Evolutionary conservation across 1,140 invertebrate genomes (phyloP), one percentile per base, ranked within the genome.

Genomic region (Sitobion miscanthi): DNA sequence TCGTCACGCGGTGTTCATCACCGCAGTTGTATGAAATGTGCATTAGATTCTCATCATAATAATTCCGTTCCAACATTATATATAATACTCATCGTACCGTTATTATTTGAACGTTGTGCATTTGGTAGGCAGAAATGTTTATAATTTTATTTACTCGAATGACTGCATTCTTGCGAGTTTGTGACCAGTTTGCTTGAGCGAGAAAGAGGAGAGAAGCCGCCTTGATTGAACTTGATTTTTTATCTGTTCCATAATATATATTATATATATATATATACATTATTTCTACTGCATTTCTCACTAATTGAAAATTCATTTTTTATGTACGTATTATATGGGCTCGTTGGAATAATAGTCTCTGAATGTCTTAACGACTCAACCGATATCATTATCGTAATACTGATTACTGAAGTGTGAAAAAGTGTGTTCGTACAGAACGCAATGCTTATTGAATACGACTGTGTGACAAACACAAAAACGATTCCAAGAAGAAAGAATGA

Each of bases 131-230:
- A 38, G n/a, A 20, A 90, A 42, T 62, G 7, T 62, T 88, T 54
- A 54, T 88, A 25, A 35, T 83, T 92, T 92, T 52, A 83, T 93
- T 86, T 86, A 93, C 77, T 30, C 38, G 91, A 57, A 82, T 54
- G 25, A 93, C 91, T 85, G 82, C 91, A 93, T 93, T 93, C 91
- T 85, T 85, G n/a, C n/a, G 62, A 77, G 62, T 77, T 77, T 77
- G 38, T 47, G 77, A 93, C 91, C 91, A 85, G 91, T 93, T 86
- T 30, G 6, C 35, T 42, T 54, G 30, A 42, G 35, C 82, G 82
- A 52, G 38, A 42, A 45, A 30, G 6, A 69, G 45, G 25, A 90
- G 17, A 25, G 35, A 54, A 90, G 35, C 23, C 38, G 52, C 42
- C 52, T 45, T 42, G 30, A 57, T 62, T 30, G 89, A 45, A 90